Base-by-base conservation (phyloP, 2,888 invertebrate genomes). In the Aplocera efformata region DNA sequence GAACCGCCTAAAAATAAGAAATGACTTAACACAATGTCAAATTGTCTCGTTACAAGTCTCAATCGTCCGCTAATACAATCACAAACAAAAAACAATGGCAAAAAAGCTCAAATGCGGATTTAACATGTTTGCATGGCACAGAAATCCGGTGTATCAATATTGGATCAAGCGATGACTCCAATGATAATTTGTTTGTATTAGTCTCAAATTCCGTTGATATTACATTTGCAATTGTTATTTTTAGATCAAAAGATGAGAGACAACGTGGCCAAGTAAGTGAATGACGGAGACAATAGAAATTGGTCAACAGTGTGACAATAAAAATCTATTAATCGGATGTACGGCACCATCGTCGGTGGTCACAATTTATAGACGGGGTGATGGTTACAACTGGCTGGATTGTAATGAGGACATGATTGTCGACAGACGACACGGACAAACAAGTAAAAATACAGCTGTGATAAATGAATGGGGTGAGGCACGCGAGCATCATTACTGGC, bases 391-490 rank as follows among this genome's bases (percentile, higher is more conserved):
- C 72, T 74, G 60, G 67, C 73, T 63, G 70, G 78, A 64, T 72
- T 68, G 83, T 85, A 86, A 85, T 85, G 83, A 83, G 75, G 80
- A 84, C 84, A 83, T 80, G 83, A 77, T 79, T 81, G 84, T 81
- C 72, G 78, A 83, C 82, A 79, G 74, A 58, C 70, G 75, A 81
- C 82, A 80, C 71, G 73, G 72, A 67, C 44, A 77, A 80, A 83
- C 80, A 78, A 81, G 81, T 82, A 83, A 78, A 82, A 81, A 81
- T 79, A 80, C 69, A 60, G 67, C 67, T 62, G 73, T 84, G 81
- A 82, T 82, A 83, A 84, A 84, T 84, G 81, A 64, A 60, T 42
- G 47, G 68, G 58, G 58, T 44, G 52, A 64, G 72, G 77, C 81
- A 79, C 79, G 81, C 80, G 79, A 76, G 71, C 67, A 63, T 74